A percentile compares a stretch with the other conserved stretches of the same genome.
These are phyloP conservation scores for Cephus nigrinus DNA, from an alignment of 2,888 invertebrate genomes.

Conservation along the genomic window DNA sequence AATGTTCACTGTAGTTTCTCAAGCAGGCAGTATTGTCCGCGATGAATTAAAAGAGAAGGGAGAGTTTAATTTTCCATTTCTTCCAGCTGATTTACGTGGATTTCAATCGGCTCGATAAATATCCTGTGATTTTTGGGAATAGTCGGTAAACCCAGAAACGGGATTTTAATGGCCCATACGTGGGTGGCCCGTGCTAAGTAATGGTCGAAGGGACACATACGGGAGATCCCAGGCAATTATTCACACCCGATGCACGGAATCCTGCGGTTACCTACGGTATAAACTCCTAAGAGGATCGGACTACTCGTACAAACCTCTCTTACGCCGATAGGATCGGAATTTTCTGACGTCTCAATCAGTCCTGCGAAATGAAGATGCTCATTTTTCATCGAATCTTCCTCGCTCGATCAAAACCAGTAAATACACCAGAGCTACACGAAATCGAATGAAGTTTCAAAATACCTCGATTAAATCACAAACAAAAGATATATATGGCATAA, in stretches of 20 bases:
- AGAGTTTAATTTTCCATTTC: neutral
- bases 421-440: neutral
- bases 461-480: neutral
- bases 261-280: neutral
- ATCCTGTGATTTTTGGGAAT: neutral
- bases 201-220: neutral
- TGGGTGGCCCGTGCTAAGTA: constrained; percentile 2
- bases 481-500: neutral
- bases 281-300: constrained; percentile 3
- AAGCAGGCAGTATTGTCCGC: neutral
- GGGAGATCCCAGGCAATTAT: constrained; percentile 1
- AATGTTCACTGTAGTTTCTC: neutral
- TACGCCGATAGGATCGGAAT: constrained; percentile 22
- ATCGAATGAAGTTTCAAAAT: neutral
- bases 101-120: neutral
- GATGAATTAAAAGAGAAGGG: neutral
- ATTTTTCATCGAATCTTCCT: neutral
- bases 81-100: neutral
- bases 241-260: constrained; percentile 1
- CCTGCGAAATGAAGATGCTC: neutral
- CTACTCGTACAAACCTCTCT: neutral
- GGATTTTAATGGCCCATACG: neutral
- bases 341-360: constrained; percentile 20
- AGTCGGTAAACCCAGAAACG: neutral
- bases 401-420: neutral